Evolutionary conservation across 53 echinoderm and acorn worm genomes (phyloP).

Genomic region (Holothuria scabra): DNA sequence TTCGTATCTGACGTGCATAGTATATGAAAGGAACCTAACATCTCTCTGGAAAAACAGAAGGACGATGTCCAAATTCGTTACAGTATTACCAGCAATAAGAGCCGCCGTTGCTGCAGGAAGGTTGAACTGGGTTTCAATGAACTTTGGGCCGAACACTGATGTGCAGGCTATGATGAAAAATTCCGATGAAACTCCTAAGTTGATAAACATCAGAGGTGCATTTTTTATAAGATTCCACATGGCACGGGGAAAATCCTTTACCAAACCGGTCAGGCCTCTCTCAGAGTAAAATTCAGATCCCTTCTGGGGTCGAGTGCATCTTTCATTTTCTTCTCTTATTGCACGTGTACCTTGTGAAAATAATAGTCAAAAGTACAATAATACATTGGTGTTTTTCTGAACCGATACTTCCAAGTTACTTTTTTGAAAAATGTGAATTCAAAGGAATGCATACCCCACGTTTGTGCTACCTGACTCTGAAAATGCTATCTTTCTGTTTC

Average conservation of each 20-base stretch:
- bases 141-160: constrained; percentile 76
- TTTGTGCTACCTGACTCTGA: too few relatives aligned
- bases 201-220: constrained; percentile 59
- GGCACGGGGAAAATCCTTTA: constrained; percentile 68
- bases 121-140: constrained; percentile 77
- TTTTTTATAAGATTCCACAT: constrained; percentile 68
- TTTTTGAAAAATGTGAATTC: too few relatives aligned
- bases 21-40: too few relatives aligned
- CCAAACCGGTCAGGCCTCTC: constrained; percentile 33
- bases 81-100: neutral
- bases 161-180: constrained; percentile 63
- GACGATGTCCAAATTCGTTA: too few relatives aligned
- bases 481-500: too few relatives aligned
- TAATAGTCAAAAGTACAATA: neutral
- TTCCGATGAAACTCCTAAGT: constrained; percentile 45
- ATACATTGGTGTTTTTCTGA: too few relatives aligned
- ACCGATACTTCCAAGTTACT: too few relatives aligned
- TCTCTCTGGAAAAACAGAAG: too few relatives aligned
- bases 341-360: constrained; percentile 25
- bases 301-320: constrained; percentile 29
- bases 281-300: constrained; percentile 62
- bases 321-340: constrained; percentile 15
- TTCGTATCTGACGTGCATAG: too few relatives aligned
- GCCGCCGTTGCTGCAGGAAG: constrained; percentile 57
- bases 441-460: too few relatives aligned